phyloP scores from a whole-genome alignment of 2,113 vertebrate genomes.

The Callaeas wilsoni region DNA sequence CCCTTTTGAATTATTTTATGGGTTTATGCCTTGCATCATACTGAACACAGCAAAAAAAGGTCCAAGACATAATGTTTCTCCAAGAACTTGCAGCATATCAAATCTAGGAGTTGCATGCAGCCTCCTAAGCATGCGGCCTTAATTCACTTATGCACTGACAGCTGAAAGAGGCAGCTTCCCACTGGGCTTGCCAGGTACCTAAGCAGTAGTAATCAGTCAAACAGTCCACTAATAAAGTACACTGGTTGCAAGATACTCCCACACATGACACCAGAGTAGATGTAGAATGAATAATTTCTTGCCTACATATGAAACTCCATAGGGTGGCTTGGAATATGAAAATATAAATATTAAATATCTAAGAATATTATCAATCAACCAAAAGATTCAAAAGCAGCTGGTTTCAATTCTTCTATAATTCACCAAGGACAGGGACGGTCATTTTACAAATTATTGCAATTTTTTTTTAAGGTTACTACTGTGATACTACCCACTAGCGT shows the following conservation, averaged over 20 bases:
- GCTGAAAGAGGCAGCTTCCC: not conserved
- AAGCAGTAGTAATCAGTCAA: not conserved
- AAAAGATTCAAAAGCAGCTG: not conserved
- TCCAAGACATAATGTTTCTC: not conserved
- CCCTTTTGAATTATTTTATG: not conserved
- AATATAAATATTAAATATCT: not conserved
- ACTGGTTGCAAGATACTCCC: not conserved
- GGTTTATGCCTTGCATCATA: not conserved
- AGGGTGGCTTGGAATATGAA: not conserved
- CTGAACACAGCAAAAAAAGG: not conserved
- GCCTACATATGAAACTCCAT: not conserved
- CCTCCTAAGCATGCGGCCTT: not conserved
- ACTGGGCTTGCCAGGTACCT: not conserved
- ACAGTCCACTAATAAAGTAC: not conserved
- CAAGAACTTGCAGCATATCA: not conserved
- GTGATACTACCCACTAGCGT: not conserved
- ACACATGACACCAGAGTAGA: not conserved
- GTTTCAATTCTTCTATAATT: not conserved
- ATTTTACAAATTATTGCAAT: not conserved
- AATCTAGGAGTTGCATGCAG: not conserved
- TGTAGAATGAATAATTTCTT: not conserved
- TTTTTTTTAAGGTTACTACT: not conserved
- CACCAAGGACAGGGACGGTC: not conserved
- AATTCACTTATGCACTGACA: not conserved
- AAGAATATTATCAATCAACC: not conserved